Evolutionary conservation across 2,888 invertebrate species (phyloP).

Genomic region (Nymphalis urticae): DNA sequence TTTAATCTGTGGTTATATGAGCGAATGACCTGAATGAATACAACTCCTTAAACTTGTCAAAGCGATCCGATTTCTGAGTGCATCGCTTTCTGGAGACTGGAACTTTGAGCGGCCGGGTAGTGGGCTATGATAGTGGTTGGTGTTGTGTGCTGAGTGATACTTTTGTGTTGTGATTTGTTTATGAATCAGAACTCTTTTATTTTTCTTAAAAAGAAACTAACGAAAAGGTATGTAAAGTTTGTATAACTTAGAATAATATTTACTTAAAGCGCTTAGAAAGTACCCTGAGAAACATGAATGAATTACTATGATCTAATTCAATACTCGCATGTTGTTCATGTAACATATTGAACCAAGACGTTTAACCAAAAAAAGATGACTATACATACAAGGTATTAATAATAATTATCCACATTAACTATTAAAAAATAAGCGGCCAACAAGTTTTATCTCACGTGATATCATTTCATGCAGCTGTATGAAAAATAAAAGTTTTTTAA

Average conservation of each 20-base stretch:
- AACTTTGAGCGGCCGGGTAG: slow-evolving; percentile 27
- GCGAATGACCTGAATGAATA: slow-evolving; percentile 33
- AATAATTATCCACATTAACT: background rate
- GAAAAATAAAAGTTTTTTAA: background rate
- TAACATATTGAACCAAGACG: background rate
- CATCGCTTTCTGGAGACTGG: slow-evolving; percentile 20
- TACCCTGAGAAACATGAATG: slow-evolving; percentile 25
- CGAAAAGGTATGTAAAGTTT: slow-evolving; percentile 51
- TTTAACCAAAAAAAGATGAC: background rate
- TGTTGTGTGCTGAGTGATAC: slow-evolving; percentile 41
- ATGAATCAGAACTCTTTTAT: slow-evolving; percentile 50
- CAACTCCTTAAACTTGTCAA: slow-evolving; percentile 27
- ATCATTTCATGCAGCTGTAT: background rate
- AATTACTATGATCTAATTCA: slow-evolving; percentile 20
- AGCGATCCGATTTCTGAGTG: slow-evolving; percentile 18
- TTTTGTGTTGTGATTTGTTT: slow-evolving; percentile 63
- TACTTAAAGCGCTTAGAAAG: slow-evolving; percentile 1
- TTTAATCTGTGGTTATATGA: slow-evolving; percentile 30
- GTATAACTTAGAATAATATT: slow-evolving; percentile 19
- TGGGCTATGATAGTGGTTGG: slow-evolving; percentile 23
- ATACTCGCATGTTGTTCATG: background rate
- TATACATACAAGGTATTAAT: background rate
- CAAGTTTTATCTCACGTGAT: slow-evolving; percentile 23
- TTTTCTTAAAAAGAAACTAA: slow-evolving; percentile 45
- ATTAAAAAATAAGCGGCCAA: background rate